Percentiles rank a stretch among this genome's conserved stretches.
phyloP scores from a whole-genome alignment of 2,113 vertebrate genomes.

The Pomatorhinus ruficollis region DNA sequence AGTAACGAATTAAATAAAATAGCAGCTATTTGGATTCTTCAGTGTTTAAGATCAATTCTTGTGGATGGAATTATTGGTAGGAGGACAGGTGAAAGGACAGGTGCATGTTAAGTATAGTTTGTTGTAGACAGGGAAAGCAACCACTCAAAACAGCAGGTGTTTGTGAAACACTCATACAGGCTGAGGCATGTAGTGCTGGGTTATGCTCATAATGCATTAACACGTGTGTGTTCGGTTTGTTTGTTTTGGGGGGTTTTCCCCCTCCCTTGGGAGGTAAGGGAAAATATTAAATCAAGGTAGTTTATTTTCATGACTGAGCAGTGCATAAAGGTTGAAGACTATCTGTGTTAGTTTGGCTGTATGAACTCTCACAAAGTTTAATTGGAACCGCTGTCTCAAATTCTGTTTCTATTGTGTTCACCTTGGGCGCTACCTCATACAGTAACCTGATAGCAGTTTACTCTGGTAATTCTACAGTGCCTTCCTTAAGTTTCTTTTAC shows the following conservation, averaged over 20 bases:
- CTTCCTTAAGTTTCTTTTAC: neutral
- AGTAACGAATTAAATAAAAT: neutral
- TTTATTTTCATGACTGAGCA: neutral
- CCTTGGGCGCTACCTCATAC: neutral
- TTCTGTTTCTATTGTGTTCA: neutral
- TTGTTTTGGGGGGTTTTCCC: neutral
- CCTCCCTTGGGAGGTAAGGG: neutral
- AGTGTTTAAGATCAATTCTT: neutral
- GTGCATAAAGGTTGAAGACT: neutral
- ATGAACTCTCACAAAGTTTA: neutral
- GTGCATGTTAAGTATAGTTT: neutral
- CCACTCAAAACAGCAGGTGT: neutral
- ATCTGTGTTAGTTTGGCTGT: neutral
- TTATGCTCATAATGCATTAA: neutral
- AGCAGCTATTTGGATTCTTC: neutral
- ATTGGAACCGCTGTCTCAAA: neutral
- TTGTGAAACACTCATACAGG: neutral
- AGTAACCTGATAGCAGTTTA: neutral
- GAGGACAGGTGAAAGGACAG: constrained; percentile 13
- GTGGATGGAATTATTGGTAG: neutral
- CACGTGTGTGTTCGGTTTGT: neutral
- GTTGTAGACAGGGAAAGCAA: neutral
- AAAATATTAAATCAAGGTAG: neutral
- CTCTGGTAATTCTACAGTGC: neutral
- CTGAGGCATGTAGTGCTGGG: neutral